Percentiles rank a stretch among this genome's conserved stretches.
Conservation (phyloP, 2,797 vertebrate species). For the Trematomus bernacchii region DNA sequence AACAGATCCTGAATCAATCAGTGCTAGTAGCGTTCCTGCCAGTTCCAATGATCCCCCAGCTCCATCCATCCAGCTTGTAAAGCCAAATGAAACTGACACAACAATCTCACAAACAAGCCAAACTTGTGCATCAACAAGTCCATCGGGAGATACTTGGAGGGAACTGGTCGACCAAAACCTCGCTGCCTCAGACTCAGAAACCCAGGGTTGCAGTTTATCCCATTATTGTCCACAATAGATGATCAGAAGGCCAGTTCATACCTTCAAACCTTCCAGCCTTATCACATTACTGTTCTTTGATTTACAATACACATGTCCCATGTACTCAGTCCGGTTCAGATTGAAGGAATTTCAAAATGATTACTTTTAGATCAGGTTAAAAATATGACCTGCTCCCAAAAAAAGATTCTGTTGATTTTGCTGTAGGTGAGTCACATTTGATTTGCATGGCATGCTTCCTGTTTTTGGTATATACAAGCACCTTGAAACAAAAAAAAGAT, state of each 20-base stretch:
- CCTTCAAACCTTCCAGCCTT: neutral
- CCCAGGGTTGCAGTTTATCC: constrained; percentile 1
- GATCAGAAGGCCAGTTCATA: constrained; percentile 25
- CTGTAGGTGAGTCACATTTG: neutral
- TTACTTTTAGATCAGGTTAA: constrained; percentile 6
- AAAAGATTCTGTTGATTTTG: neutral
- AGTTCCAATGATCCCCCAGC: constrained; percentile 11
- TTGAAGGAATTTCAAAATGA: constrained; percentile 24
- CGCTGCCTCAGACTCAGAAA: neutral
- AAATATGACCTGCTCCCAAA: neutral
- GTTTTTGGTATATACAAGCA: constrained; percentile 2
- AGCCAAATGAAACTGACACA: constrained; percentile 53
- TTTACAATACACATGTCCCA: constrained; percentile 19
- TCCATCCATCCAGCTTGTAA: constrained; percentile 34
- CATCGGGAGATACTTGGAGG: constrained; percentile 18
- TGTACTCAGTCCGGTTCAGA: neutral
- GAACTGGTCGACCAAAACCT: constrained; percentile 17
- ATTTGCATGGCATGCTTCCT: neutral
- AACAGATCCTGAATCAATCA: constrained; percentile 30
- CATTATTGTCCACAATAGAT: neutral
- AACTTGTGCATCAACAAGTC: constrained; percentile 49
- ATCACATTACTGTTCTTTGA: constrained; percentile 38
- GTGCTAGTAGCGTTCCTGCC: constrained; percentile 17
- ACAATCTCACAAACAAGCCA: constrained; percentile 45
- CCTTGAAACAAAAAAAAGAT: neutral